A percentile compares a stretch with the other conserved stretches of the same genome.
phyloP scores from a whole-genome alignment of 2,113 vertebrate species.

The Arvicanthis niloticus region DNA sequence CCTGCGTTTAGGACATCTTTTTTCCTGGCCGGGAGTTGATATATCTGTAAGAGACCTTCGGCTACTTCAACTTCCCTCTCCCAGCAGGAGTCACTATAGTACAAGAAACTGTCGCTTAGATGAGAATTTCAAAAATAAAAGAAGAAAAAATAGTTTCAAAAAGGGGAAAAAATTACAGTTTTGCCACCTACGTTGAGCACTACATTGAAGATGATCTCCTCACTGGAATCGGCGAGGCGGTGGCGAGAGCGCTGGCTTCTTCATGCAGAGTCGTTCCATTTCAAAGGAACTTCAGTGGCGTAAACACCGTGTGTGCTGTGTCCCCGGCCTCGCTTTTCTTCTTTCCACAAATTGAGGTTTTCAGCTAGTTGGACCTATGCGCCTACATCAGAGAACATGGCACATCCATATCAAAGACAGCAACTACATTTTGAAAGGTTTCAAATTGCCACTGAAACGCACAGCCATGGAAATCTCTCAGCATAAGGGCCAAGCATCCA shows the following conservation, averaged over 20 bases:
- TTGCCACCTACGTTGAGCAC: slow-evolving; percentile 93
- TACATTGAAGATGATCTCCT: slow-evolving; percentile 93
- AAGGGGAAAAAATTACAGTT: slow-evolving; percentile 93
- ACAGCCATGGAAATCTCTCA: slow-evolving; percentile 90
- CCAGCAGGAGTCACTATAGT: slow-evolving; percentile 93
- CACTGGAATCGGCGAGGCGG: slow-evolving; percentile 91
- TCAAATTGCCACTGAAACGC: slow-evolving; percentile 89
- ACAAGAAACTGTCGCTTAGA: slow-evolving; percentile 93
- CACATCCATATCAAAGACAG: slow-evolving; percentile 91
- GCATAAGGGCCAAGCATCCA: slow-evolving; percentile 87
- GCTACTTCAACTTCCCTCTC: slow-evolving; percentile 94
- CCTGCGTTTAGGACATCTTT: slow-evolving; percentile 93
- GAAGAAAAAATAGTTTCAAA: slow-evolving; percentile 93
- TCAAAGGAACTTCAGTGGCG: slow-evolving; percentile 92
- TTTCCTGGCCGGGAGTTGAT: slow-evolving; percentile 94
- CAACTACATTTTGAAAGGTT: slow-evolving; percentile 91
- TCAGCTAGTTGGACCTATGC: slow-evolving; percentile 91
- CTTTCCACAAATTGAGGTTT: slow-evolving; percentile 91
- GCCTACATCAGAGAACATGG: slow-evolving; percentile 89
- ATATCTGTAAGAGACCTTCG: slow-evolving; percentile 94
- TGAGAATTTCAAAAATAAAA: slow-evolving; percentile 95
- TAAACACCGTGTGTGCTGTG: slow-evolving; percentile 92
- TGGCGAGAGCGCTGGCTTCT: slow-evolving; percentile 89
- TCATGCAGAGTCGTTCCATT: slow-evolving; percentile 92
- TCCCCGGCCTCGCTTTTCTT: slow-evolving; percentile 92